phyloP scores from a whole-genome alignment of 35 echinoderm and acorn worm species.

The Amphiura filiformis region DNA sequence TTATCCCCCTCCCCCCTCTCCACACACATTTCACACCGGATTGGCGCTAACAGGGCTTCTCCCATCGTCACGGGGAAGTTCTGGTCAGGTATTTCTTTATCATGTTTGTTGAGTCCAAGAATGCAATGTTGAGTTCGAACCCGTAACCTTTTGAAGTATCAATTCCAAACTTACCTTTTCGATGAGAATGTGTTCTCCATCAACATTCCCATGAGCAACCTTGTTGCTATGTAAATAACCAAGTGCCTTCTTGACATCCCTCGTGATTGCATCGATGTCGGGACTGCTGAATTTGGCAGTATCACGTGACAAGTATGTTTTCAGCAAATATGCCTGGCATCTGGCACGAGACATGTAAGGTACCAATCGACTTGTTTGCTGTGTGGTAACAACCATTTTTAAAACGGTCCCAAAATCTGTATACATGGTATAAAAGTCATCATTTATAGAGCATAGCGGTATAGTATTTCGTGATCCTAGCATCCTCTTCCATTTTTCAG shows the following conservation, averaged over 20 bases:
- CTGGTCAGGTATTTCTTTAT: too few species aligned
- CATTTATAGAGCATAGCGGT: neutral
- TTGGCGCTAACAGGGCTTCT: too few species aligned
- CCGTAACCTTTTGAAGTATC: too few species aligned
- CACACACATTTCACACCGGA: too few species aligned
- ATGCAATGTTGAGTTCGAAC: too few species aligned
- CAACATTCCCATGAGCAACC: neutral
- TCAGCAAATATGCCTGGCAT: neutral
- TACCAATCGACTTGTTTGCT: neutral
- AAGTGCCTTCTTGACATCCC: neutral
- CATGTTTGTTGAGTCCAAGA: too few species aligned
- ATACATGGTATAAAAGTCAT: neutral
- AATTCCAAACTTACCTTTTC: slow-evolving; percentile 5
- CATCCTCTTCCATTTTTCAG: too few species aligned
- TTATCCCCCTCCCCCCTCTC: too few species aligned
- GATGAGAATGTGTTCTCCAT: neutral
- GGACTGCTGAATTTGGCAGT: neutral
- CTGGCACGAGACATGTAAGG: neutral
- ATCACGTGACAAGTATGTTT: neutral
- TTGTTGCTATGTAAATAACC: neutral
- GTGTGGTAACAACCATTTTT: neutral
- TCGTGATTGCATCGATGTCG: neutral
- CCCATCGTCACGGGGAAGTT: too few species aligned
- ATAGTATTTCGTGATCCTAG: too few species aligned
- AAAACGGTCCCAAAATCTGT: neutral